A percentile compares a stretch with the other conserved stretches of the same genome.
These are phyloP conservation scores for Apamea sordens DNA, from an alignment of 2,888 invertebrate genomes.

Conservation along the genomic window DNA sequence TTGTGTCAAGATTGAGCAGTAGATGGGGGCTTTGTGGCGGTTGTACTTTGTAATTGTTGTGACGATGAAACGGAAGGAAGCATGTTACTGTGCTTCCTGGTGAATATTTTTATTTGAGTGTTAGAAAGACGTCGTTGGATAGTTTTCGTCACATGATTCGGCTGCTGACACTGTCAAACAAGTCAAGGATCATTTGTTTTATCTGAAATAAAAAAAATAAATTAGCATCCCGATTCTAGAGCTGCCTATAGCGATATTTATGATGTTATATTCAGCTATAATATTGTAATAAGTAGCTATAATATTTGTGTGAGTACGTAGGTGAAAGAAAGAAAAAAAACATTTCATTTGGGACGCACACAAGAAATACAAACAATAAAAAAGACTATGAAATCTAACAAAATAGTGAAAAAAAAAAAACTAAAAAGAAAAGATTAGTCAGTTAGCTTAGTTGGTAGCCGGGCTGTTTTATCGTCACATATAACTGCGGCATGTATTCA, in stretches of 20 bases:
- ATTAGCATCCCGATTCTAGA: neutral
- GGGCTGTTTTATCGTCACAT: neutral
- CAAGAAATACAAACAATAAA: neutral
- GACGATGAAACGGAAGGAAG: constrained; percentile 3
- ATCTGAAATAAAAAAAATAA: neutral
- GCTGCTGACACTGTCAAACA: neutral
- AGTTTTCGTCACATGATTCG: neutral
- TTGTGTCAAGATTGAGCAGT: constrained; percentile 67
- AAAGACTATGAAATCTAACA: neutral
- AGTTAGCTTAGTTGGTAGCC: neutral
- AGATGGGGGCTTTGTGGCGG: constrained; percentile 56
- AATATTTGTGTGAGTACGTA: neutral
- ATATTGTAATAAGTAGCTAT: too few species aligned
- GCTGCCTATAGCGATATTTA: neutral
- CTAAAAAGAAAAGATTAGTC: neutral
- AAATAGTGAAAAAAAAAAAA: neutral
- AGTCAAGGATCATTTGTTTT: too few species aligned
- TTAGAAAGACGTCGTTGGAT: neutral
- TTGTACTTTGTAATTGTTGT: constrained; percentile 49
- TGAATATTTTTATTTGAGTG: constrained; percentile 15
- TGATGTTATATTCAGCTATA: neutral
- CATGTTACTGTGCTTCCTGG: constrained; percentile 8
- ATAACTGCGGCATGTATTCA: neutral
- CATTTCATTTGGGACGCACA: neutral
- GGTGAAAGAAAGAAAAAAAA: neutral